Base-by-base conservation (phyloP, 2,888 invertebrate genomes). In the Altica lythri region DNA sequence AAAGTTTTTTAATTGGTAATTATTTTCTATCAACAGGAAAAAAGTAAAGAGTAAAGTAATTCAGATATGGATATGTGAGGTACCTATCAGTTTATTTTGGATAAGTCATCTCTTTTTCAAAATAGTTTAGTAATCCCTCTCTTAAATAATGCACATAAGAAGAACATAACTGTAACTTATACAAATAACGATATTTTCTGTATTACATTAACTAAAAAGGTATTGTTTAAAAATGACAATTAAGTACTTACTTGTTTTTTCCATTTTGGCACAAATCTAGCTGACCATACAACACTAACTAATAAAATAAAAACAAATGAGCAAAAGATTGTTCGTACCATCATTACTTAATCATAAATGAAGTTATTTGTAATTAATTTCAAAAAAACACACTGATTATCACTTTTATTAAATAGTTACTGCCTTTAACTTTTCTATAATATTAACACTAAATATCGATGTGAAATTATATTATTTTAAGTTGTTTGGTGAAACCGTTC, bases 241-340 rank as follows among this genome's bases (percentile, higher is more conserved):
- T 2, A 22, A 12, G 4, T 12, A 48, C 77, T 74, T 68, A 86
- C 86, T 83, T 86, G 86, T 70, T 89, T 88, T 75, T 89, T 89
- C 89, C 89, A 89, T 77, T 89, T 88, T 1, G 89, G 89, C 57
- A 89, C 79, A 74, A 84, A 86, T 75, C 81, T 81, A 8, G 80
- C 80, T 8, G 75, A 50, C 29, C 53, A 62, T 25, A 68, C 71
- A 54, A 55, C 60, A 2, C 65, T 60, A 5, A 59, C 27, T 14
- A 47, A 42, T 32, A 53, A 27, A 32, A 59, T 38, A 29, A 53
- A 43, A 18, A 49, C 18, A 2, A 55, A 16, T 10, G 30, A 19
- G 19, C 37, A 53, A 16, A 55, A 34, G 17, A 51, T 34, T 12
- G 19, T 12, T 12, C 25, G 16, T 10, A 35, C 43, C 35, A 37